These are phyloP conservation scores for Xyrauchen texanus DNA, from an alignment of 2,113 vertebrate species.

Conservation along the genomic window DNA sequence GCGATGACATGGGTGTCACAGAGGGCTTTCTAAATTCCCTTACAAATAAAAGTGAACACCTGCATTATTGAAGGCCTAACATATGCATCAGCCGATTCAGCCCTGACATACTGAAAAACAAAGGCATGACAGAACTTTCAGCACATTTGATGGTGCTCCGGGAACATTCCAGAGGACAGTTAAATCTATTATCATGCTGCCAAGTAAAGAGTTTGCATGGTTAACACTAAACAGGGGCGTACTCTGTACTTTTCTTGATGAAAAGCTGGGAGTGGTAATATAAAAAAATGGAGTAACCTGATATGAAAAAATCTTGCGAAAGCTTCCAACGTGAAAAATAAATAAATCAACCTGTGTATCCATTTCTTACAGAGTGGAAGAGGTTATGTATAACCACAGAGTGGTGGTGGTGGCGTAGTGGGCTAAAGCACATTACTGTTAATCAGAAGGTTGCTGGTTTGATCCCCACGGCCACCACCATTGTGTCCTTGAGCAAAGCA, in stretches of 20 bases:
- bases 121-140: background rate
- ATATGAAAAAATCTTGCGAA: background rate
- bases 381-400: too few relatives aligned
- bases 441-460: too few relatives aligned
- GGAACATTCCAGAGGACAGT: background rate
- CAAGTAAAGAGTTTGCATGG: background rate
- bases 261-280: background rate
- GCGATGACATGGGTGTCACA: slow-evolving; percentile 48
- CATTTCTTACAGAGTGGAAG: too few relatives aligned
- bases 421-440: too few relatives aligned
- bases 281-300: too few relatives aligned
- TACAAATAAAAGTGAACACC: slow-evolving; percentile 63
- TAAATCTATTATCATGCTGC: background rate
- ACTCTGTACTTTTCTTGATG: background rate
- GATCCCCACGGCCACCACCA: too few relatives aligned
- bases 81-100: slow-evolving; percentile 57
- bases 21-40: slow-evolving; percentile 66
- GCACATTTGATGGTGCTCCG: background rate
- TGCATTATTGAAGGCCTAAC: slow-evolving; percentile 69
- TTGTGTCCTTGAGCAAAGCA: too few relatives aligned
- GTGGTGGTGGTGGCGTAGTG: too few relatives aligned
- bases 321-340: background rate
- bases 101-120: background rate
- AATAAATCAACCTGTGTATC: background rate
- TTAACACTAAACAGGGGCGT: too few relatives aligned